These are phyloP conservation scores for Nomia melanderi DNA, from an alignment of 1,140 invertebrate genomes.

Conservation along the genomic window DNA sequence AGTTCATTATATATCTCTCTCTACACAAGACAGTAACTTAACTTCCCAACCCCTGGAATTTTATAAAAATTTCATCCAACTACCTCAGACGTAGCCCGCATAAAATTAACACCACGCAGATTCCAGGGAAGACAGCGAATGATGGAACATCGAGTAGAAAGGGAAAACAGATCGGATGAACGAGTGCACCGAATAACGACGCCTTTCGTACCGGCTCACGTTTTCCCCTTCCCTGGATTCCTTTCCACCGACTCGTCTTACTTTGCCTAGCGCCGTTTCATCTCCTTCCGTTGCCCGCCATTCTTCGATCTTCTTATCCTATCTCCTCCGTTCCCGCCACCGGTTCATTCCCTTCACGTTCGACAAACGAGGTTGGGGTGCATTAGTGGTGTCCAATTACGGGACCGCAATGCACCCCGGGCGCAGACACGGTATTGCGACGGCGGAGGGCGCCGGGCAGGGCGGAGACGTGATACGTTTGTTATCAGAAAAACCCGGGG, in stretches of 20 bases:
- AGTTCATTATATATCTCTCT: too few species aligned
- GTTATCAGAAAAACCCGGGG: not conserved
- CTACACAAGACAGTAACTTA: too few species aligned
- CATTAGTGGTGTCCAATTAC: conserved; percentile 67
- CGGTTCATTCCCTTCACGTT: conserved; percentile 64
- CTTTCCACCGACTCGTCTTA: not conserved
- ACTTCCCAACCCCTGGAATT: too few species aligned
- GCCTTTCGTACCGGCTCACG: conserved; percentile 35
- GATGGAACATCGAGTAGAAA: not conserved
- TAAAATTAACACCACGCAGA: too few species aligned
- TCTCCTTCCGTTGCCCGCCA: not conserved
- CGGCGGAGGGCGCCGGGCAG: not conserved
- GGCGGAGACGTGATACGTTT: conserved; percentile 1
- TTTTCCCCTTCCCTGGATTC: not conserved
- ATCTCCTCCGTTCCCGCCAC: not conserved
- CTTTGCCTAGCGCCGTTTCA: not conserved
- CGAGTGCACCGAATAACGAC: conserved; percentile 59
- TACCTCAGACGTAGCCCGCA: too few species aligned
- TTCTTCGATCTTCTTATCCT: conserved; percentile 4
- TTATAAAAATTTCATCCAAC: too few species aligned
- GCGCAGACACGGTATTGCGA: conserved; percentile 39
- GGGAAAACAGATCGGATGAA: conserved; percentile 43
- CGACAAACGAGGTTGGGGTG: conserved; percentile 55
- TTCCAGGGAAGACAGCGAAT: not conserved
- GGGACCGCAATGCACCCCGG: conserved; percentile 33